Percentiles rank a stretch among this genome's conserved stretches.
phyloP scores from a whole-genome alignment of 2,797 vertebrate species.

The Crypturellus tataupa region DNA sequence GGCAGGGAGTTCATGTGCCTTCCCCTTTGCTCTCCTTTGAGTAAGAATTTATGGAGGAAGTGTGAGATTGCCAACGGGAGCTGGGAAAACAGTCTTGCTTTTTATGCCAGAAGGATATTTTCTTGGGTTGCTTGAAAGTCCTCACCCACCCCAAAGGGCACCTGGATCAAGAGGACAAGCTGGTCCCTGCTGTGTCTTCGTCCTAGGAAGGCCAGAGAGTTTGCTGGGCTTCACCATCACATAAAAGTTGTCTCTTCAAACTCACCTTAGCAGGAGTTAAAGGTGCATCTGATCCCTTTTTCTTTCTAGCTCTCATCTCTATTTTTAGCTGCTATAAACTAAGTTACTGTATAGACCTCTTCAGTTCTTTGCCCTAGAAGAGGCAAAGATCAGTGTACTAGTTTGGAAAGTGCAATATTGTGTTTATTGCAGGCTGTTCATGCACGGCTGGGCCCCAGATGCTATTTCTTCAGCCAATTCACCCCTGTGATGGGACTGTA shows the following conservation, averaged over 20 bases:
- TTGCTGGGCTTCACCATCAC: neutral
- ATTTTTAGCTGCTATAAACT: neutral
- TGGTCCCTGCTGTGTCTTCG: neutral
- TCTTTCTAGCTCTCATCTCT: neutral
- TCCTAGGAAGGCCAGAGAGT: neutral
- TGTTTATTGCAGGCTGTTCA: neutral
- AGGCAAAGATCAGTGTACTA: rapidly evolving
- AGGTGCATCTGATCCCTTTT: neutral
- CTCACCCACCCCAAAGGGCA: rapidly evolving
- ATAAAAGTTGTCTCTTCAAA: neutral
- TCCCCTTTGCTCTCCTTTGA: neutral
- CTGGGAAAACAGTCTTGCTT: neutral
- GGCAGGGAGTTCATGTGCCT: neutral
- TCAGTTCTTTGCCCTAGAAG: too few species aligned
- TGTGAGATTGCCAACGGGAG: neutral
- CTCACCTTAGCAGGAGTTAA: neutral
- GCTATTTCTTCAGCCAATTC: neutral
- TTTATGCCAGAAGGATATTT: neutral
- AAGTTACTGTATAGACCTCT: rapidly evolving
- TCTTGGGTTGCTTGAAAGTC: neutral
- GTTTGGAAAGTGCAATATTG: rapidly evolving
- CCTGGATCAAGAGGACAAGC: neutral
- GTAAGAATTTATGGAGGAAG: rapidly evolving
- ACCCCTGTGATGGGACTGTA: neutral
- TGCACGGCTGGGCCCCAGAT: neutral